Evolutionary conservation across 2,888 invertebrate genomes (phyloP), one percentile per base, ranked within the genome.

Genomic region (Empis livida): DNA sequence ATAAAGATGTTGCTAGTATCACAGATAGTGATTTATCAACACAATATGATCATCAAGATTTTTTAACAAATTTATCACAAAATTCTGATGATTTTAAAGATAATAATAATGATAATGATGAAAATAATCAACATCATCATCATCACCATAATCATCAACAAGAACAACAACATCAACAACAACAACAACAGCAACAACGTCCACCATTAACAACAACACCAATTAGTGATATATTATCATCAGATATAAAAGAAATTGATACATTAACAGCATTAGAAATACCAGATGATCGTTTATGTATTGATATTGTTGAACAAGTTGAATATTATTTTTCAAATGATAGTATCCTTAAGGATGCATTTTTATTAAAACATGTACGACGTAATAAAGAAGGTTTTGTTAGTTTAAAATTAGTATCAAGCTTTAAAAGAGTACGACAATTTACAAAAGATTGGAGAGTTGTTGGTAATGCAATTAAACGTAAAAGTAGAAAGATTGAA

Each of bases 301-400:
- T 81, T 51, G 79, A 84, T 58, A 90, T 92, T 57, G 80, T 85
- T 44, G 77, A 83, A 42, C 91, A 91, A 64, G 94, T 95, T 20
- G 95, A 96, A 71, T 92, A 87, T 64, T 95, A 95, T 70, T 95
- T 96, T 71, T 91, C 92, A 51, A 92, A 96, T 63, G 90, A 88
- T 44, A 93, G 92, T 66, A 90, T 96, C 56, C 80, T 91, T 5
- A 94, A 94, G 65, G 95, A 96, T 64, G 92, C 94, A 13, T 96
- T 96, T 69, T 74, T 96, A 42, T 71, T 95, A 53, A 96, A 96
- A 65, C 95, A 95, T 65, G 93, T 95, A 17, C 81, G 90, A 48
- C 77, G 94, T 46, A 94, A 95, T 68, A 94, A 93, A 69, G 93
- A 93, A 69, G 95, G 95, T 16, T 95, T 85, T 70, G 94, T 96